phyloP scores from a whole-genome alignment of 1,140 invertebrate genomes.

The Apis dorsata region DNA sequence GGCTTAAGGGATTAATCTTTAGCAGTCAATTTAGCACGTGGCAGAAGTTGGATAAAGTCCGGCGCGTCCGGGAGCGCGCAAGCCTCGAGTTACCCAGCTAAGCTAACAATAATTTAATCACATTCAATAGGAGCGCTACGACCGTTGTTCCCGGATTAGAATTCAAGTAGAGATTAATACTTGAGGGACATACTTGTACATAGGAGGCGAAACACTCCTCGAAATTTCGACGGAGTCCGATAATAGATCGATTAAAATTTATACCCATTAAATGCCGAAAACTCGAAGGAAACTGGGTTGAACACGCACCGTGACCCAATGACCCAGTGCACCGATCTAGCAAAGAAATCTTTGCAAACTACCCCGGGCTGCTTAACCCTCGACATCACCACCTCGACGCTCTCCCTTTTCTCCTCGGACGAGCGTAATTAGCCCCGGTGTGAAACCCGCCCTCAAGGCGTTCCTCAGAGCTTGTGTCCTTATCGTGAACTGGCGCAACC shows the following conservation, averaged over 20 bases:
- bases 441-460: conserved; percentile 49
- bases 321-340: background rate
- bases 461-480: conserved; percentile 52
- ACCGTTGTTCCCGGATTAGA: conserved; percentile 42
- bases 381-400: background rate
- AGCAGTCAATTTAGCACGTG: conserved; percentile 55
- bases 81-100: conserved; percentile 41
- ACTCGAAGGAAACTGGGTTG: background rate
- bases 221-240: background rate
- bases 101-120: conserved; percentile 61
- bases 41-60: conserved; percentile 61
- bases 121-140: conserved; percentile 51
- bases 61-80: conserved; percentile 16
- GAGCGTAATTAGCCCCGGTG: conserved; percentile 56
- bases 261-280: background rate
- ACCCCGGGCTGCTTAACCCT: no score
- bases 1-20: conserved; percentile 60
- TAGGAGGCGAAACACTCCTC: background rate
- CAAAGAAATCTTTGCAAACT: background rate
- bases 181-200: background rate
- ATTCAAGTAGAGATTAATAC: conserved; percentile 11
- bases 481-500: conserved; percentile 42
- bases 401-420: conserved; percentile 55
- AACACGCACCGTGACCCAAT: background rate
- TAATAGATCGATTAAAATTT: background rate